Evolutionary conservation across 1,140 invertebrate species (phyloP), one percentile per base, ranked within the genome.

Genomic region (Bombus confusus): DNA sequence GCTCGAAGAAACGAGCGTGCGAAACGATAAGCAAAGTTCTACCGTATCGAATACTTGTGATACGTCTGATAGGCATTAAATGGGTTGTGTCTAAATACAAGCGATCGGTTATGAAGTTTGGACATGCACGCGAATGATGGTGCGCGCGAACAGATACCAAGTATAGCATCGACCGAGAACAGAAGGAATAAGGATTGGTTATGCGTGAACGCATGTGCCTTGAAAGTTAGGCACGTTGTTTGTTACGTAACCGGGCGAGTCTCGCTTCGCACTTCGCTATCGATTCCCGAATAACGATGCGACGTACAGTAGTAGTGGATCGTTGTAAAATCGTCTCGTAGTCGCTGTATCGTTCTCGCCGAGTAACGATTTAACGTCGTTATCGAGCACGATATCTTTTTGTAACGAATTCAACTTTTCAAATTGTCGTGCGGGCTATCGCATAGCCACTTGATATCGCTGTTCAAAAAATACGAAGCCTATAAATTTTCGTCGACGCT

Each of bases 151-250:
- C 43, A 77, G 64, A 68, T 69, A 74, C 59, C 85, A 81, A 87
- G 77, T 88, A 87, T 87, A 88, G 78, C 86, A 84, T 87, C 64
- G 59, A 87, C 80, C 47, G 47, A 83, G 79, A 88, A 31, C 62
- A 88, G 75, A 64, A 77, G 74, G 69, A 80, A 88, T 41, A 28
- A 87, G 62, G 31, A 69, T 52, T 71, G 77, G 87, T 77, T 83
- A 83, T 71, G 88, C 83, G 85, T 86, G 79, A 62, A 74, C 59
- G 52, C 64, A 85, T 66, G 66, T 79, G 83, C 80, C 52, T 52
- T 18, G 66, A 73, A 83, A 66, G 75, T 43, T 79, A 57, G 74
- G 52, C 75, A 73, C 69, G 72, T 68, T 79, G 52, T 28, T 28
- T 10, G 75, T 89, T 89, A 89, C 79, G 83, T 89, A 89, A 86